These are phyloP conservation scores for Coilia nasus DNA, from an alignment of 2,797 vertebrate genomes.

Conservation along the genomic window DNA sequence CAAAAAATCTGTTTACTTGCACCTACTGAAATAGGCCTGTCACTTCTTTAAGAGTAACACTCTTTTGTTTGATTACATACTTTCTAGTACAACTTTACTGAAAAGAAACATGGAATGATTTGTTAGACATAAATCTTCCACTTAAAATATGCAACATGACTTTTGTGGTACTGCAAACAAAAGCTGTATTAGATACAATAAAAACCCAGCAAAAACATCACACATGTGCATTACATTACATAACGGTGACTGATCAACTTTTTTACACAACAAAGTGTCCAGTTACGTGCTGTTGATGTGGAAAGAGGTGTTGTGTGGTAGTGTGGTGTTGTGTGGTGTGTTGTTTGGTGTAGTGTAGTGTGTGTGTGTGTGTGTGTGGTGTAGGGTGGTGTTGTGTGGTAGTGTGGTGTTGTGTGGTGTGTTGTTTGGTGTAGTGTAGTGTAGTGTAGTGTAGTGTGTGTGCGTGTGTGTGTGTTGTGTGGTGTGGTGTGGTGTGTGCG, in stretches of 20 bases:
- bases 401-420: no score
- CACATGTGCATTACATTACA: background rate
- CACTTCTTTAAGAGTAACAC: background rate
- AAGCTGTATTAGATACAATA: background rate
- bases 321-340: slow-evolving; percentile 1
- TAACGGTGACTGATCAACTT: background rate
- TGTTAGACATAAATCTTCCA: background rate
- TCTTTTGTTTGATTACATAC: background rate
- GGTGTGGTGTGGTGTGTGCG: background rate
- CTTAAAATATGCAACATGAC: background rate
- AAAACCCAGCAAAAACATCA: background rate
- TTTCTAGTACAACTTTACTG: background rate
- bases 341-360: no score
- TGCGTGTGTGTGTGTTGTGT: background rate
- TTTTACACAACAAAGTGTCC: background rate
- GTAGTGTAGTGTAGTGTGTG: no score
- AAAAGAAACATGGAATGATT: background rate
- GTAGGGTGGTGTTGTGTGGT: no score
- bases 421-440: background rate
- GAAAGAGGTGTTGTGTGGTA: background rate
- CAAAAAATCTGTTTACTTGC: no score
- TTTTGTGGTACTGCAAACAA: background rate
- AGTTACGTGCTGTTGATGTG: background rate
- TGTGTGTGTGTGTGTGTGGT: slow-evolving; percentile 9
- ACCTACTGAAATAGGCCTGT: no score